Evolutionary conservation across 2,797 vertebrate species (phyloP).

Genomic region (Eurystomus glaucurus): DNA sequence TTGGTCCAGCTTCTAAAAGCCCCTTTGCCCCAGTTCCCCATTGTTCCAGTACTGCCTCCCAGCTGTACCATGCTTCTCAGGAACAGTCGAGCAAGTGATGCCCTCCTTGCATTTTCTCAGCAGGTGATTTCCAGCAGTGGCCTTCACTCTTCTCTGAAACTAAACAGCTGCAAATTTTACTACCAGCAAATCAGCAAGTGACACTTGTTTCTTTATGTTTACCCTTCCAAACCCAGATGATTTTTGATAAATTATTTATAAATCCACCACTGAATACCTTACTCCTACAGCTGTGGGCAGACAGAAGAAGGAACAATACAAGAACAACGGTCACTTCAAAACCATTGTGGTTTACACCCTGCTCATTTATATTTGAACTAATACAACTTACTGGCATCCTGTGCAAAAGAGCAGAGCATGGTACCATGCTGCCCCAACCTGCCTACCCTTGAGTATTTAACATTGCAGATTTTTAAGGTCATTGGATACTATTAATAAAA

Average conservation of each 20-base stretch:
- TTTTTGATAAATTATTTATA: not conserved
- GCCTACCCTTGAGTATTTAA: not conserved
- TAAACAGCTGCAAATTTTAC: not conserved
- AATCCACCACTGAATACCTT: not conserved
- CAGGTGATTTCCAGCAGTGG: not conserved
- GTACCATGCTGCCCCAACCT: not conserved
- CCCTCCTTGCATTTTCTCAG: not conserved
- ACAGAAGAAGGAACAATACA: not conserved
- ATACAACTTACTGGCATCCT: not conserved
- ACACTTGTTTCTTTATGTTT: not conserved
- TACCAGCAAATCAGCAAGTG: not conserved
- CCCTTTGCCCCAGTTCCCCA: not conserved
- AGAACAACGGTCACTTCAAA: not conserved
- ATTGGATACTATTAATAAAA: constrained; percentile 34
- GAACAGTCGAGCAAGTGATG: not conserved
- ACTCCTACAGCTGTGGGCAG: not conserved
- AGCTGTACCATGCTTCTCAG: not conserved
- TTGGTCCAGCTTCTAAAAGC: not conserved
- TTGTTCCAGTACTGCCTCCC: not conserved
- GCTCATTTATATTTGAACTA: not conserved
- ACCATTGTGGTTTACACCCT: not conserved
- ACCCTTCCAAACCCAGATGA: not conserved
- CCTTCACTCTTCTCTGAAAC: not conserved
- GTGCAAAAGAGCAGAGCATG: not conserved
- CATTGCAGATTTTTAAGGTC: constrained; percentile 25